phyloP scores from a whole-genome alignment of 2,797 vertebrate species.

The Gorsachius magnificus region DNA sequence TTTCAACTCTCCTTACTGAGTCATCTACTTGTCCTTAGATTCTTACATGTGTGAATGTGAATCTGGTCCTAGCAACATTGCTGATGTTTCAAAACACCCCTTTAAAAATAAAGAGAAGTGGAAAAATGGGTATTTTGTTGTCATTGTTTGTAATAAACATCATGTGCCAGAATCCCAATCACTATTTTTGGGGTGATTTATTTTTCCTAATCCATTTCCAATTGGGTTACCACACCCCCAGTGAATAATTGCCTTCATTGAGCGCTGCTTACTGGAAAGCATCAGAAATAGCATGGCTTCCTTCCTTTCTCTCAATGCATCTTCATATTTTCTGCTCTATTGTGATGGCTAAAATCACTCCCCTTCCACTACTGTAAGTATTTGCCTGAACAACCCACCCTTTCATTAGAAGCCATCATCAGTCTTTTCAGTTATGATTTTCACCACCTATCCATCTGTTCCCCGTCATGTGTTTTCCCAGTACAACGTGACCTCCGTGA shows the following conservation, averaged over 20 bases:
- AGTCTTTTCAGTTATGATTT: background rate
- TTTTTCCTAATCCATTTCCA: background rate
- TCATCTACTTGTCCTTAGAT: background rate
- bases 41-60: background rate
- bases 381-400: background rate
- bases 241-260: background rate
- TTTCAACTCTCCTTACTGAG: background rate
- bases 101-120: background rate
- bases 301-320: background rate
- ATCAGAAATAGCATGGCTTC: background rate
- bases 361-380: background rate
- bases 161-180: background rate
- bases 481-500: background rate
- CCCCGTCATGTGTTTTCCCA: background rate
- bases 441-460: background rate
- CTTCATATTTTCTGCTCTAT: background rate
- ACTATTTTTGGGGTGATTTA: background rate
- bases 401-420: background rate
- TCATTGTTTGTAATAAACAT: background rate
- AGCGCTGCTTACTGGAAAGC: background rate
- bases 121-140: background rate
- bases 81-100: background rate
- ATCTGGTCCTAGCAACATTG: background rate
- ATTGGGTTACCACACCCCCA: rapidly evolving
- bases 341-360: background rate